Percentiles rank a stretch among this genome's conserved stretches.
phyloP scores from a whole-genome alignment of 2,888 invertebrate species.

The Caenorhabditis sp. region DNA sequence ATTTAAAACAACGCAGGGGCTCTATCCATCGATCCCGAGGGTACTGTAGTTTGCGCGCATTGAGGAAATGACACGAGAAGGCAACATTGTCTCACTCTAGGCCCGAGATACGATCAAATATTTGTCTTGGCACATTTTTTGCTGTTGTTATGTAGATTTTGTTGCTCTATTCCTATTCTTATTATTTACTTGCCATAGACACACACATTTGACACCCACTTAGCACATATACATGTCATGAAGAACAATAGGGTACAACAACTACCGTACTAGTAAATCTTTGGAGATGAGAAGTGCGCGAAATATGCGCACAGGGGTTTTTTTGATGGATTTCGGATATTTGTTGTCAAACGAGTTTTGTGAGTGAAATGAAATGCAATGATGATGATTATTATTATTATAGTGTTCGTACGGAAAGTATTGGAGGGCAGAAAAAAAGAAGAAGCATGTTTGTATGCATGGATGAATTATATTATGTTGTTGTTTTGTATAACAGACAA shows the following conservation, averaged over 20 bases:
- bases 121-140: background rate
- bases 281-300: too few species aligned
- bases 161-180: background rate
- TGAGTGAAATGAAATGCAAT: background rate
- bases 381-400: background rate
- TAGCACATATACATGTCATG: background rate
- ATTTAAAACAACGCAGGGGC: too few species aligned
- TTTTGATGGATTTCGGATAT: too few species aligned
- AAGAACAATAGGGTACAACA: background rate
- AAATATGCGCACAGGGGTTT: too few species aligned
- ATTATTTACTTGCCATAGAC: background rate
- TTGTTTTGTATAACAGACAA: background rate
- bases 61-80: too few species aligned
- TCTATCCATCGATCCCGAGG: too few species aligned
- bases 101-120: too few species aligned
- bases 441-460: background rate
- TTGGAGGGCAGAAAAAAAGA: background rate
- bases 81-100: too few species aligned
- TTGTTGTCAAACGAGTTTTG: background rate
- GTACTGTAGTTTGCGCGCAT: too few species aligned
- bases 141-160: background rate
- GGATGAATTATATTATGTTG: background rate
- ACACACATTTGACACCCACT: background rate
- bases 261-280: background rate
- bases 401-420: background rate